phyloP scores from a whole-genome alignment of 2,888 invertebrate genomes.

The Sussaba pulchella region DNA sequence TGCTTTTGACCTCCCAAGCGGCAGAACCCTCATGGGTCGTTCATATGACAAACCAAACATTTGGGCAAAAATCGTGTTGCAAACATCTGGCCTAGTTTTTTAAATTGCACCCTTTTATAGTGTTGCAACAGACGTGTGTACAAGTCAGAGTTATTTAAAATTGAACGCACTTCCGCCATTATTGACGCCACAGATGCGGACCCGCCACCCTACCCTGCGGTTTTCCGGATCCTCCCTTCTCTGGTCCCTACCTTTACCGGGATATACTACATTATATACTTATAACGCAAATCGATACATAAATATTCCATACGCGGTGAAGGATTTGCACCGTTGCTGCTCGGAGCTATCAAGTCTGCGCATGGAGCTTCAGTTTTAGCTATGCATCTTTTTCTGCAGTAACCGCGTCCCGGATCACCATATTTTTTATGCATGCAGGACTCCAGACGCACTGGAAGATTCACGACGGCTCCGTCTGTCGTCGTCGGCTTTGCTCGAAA shows the following conservation, averaged over 20 bases:
- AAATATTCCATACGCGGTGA: slow-evolving; percentile 2
- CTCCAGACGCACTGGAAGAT: slow-evolving; percentile 9
- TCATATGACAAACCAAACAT: not conserved
- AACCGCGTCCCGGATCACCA: slow-evolving; percentile 5
- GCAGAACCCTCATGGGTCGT: slow-evolving; percentile 17
- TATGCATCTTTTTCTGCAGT: slow-evolving; percentile 5
- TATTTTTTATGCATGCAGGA: slow-evolving; percentile 50
- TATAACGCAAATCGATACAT: slow-evolving; percentile 6
- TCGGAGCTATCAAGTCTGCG: not conserved
- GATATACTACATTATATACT: slow-evolving; percentile 50
- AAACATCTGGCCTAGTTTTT: not conserved
- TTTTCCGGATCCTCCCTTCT: slow-evolving; percentile 59
- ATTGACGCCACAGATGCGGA: slow-evolving; percentile 37
- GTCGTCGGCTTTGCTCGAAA: slow-evolving; percentile 16
- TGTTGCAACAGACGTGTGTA: too few relatives aligned
- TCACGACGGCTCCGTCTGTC: slow-evolving; percentile 12
- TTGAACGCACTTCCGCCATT: slow-evolving; percentile 51
- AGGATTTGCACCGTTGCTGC: too few relatives aligned
- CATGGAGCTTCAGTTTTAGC: not conserved
- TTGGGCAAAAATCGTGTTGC: not conserved
- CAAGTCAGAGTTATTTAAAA: too few relatives aligned
- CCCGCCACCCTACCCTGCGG: slow-evolving; percentile 14
- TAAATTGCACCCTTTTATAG: too few relatives aligned
- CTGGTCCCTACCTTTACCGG: slow-evolving; percentile 33
- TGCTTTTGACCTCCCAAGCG: slow-evolving; percentile 4